Conservation (phyloP, 2,888 invertebrate species). For the Noctua fimbriata region DNA sequence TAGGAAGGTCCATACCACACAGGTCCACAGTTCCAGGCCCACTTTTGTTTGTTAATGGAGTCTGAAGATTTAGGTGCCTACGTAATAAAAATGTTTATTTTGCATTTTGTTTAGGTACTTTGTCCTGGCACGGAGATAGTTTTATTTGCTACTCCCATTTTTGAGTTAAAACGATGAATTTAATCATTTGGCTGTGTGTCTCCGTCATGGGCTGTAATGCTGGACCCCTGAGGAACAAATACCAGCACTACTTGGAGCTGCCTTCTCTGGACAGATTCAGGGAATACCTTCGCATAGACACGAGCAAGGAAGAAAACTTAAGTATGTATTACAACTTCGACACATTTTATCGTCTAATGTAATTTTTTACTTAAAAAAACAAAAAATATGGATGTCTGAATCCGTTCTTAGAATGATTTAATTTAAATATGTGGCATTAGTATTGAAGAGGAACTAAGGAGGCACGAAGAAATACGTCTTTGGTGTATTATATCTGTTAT, state of each 20-base stretch:
- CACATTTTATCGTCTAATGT: background rate
- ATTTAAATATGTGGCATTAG: background rate
- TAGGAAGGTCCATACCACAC: too few species aligned
- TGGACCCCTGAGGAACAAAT: constrained; percentile 11
- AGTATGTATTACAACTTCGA: constrained; percentile 3
- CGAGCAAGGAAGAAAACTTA: constrained; percentile 61
- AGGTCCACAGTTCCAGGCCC: too few species aligned
- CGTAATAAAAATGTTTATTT: background rate
- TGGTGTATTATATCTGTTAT: background rate
- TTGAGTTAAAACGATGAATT: constrained; percentile 21
- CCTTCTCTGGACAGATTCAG: constrained; percentile 74
- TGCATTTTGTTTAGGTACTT: background rate
- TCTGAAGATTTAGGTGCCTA: background rate
- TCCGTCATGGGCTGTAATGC: constrained; percentile 5
- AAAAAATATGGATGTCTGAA: background rate
- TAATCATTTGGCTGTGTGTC: constrained; percentile 18
- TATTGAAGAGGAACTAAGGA: background rate
- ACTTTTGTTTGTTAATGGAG: background rate
- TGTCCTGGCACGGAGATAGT: background rate
- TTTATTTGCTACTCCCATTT: background rate
- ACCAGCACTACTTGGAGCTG: constrained; percentile 64
- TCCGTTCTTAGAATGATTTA: background rate
- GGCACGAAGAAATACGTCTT: background rate
- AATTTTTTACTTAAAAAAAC: background rate
- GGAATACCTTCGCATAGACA: constrained; percentile 80